Evolutionary conservation across 1,140 invertebrate species (phyloP).

Genomic region (Eurosta solidaginis): DNA sequence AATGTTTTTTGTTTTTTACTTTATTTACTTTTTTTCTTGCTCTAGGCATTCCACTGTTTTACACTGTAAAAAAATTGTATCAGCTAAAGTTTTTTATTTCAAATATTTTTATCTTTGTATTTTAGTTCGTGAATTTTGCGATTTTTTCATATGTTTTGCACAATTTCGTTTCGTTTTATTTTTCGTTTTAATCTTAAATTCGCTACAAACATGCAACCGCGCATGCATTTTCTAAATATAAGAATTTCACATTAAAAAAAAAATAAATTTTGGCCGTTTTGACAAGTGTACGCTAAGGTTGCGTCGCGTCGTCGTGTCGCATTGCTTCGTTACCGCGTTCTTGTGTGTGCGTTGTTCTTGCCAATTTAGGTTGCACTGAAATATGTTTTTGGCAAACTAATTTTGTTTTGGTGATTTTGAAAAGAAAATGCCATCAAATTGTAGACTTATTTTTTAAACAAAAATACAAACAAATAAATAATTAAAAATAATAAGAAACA

Average conservation of each 20-base stretch:
- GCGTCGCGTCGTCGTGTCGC: neutral
- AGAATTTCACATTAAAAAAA: neutral
- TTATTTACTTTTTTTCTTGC: neutral
- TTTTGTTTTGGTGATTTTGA: neutral
- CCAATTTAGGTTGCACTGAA: constrained; percentile 1
- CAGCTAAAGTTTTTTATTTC: neutral
- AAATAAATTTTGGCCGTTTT: neutral
- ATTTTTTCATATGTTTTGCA: neutral
- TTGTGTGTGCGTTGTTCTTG: constrained; percentile 15
- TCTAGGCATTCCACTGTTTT: neutral
- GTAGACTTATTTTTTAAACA: too few relatives aligned
- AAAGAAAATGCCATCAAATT: neutral
- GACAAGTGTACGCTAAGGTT: neutral
- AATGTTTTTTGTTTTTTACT: neutral
- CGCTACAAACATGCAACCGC: neutral
- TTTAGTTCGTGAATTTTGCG: neutral
- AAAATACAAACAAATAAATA: too few relatives aligned
- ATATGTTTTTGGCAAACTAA: neutral
- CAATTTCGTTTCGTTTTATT: neutral
- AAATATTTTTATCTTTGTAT: neutral
- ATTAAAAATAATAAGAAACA: too few relatives aligned
- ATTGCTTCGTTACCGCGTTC: neutral
- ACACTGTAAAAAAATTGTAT: neutral
- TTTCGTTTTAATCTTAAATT: neutral
- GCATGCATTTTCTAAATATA: constrained; percentile 1